Base-by-base conservation (phyloP, 2,113 vertebrate genomes). In the Channa argus region DNA sequence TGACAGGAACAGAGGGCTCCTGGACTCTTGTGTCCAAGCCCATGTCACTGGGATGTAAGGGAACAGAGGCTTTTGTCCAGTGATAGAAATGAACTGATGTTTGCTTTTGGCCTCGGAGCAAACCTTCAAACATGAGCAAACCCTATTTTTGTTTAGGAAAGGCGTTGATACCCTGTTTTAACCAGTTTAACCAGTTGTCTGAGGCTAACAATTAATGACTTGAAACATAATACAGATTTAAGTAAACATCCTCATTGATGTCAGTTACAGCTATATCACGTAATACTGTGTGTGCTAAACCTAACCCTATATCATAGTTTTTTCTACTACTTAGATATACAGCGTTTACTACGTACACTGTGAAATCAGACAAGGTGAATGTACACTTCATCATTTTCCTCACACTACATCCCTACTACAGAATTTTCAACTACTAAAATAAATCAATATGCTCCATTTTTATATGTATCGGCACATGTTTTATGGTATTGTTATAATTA, bases 11-110 rank as follows among this genome's bases (percentile, higher is more conserved):
- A 24, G 1, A 24, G 24, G 24, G 24, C 24, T 24, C n/a, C 15
- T 56, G 50, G 6, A 9, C n/a, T 55, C 13, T 46, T 65, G 54
- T 58, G 41, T 60, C 38, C 8, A 44, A 33, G 63, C 58, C 34
- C 33, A 54, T 74, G 59, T 77, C 85, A 71, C 76, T 80, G 67
- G 45, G 60, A 78, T 60, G 34, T 47, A 66, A 63, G 45, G 38
- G 13, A 58, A 67, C 44, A 64, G 6, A 58, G 15, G 52, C 24
- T 24, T 24, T 24, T 24, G 4, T 54, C 34, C 0, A 0, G 2
- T 67, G 45, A 67, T 69, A 68, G 10, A 59, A 77, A 75, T 50
- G 4, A 38, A 65, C 41, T 53, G 14, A 24, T 34, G 37, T 24
- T 12, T 34, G 63, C 2, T 44, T 10, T 39, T 39, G 5, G 56